Evolutionary conservation across 2,113 vertebrate genomes (phyloP).

Genomic region (Clarias gariepinus): DNA sequence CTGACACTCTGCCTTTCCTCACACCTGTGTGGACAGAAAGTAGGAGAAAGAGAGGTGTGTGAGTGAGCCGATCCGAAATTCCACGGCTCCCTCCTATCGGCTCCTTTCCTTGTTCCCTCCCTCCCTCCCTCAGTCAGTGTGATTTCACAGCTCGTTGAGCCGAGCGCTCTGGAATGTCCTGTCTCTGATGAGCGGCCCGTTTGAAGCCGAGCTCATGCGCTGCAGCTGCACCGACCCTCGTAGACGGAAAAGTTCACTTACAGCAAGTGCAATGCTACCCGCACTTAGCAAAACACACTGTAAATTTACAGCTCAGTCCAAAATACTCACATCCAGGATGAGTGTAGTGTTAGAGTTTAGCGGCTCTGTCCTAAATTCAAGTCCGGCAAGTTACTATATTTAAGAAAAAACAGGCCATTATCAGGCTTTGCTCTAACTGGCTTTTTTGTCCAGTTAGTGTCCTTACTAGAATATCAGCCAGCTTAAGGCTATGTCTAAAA

Average conservation of each 20-base stretch:
- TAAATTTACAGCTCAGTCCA: background rate
- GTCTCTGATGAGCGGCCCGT: slow-evolving; percentile 48
- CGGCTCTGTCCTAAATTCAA: background rate
- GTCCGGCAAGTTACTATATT: background rate
- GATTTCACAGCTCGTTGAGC: slow-evolving; percentile 62
- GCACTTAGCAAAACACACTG: background rate
- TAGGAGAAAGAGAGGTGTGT: slow-evolving; percentile 6
- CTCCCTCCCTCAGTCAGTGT: slow-evolving; percentile 34
- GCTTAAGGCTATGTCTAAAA: background rate
- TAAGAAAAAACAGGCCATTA: background rate
- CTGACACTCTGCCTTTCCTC: background rate
- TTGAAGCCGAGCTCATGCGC: slow-evolving; percentile 19
- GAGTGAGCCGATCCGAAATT: slow-evolving; percentile 42
- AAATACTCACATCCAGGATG: background rate
- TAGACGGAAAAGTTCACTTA: slow-evolving; percentile 43
- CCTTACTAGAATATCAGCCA: background rate
- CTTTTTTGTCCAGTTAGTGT: background rate
- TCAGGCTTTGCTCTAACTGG: background rate
- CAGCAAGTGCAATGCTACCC: background rate
- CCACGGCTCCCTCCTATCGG: slow-evolving; percentile 57
- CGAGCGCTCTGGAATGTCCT: slow-evolving; percentile 57
- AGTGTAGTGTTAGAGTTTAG: background rate
- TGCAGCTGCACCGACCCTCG: slow-evolving; percentile 39
- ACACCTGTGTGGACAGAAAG: slow-evolving; percentile 7
- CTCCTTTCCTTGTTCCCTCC: slow-evolving; percentile 31